These are phyloP conservation scores for Antennarius striatus DNA, from an alignment of 2,113 vertebrate genomes.

Conservation along the genomic window DNA sequence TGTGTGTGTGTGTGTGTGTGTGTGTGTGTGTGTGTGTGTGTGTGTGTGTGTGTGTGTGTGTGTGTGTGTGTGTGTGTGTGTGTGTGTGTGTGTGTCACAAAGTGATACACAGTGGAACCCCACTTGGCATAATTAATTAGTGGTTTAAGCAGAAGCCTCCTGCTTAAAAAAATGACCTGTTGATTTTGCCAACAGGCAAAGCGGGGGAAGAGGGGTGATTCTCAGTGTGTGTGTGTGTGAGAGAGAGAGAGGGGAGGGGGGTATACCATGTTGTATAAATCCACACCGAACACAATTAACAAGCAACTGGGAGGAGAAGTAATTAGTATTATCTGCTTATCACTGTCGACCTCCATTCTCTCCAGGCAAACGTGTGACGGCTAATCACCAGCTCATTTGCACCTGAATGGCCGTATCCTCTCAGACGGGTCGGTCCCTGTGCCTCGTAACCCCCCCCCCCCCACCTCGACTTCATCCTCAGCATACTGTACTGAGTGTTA, in stretches of 20 bases:
- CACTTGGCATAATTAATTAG: constrained; percentile 79
- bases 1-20: too few relatives aligned
- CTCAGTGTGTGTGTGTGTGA: constrained; percentile 30
- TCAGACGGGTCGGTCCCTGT: constrained; percentile 65
- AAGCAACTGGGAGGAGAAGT: constrained; percentile 83
- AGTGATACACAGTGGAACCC: constrained; percentile 36
- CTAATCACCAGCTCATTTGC: constrained; percentile 83
- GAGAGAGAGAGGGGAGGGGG: constrained; percentile 27
- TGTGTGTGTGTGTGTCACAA: too few relatives aligned
- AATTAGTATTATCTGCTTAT: constrained; percentile 85
- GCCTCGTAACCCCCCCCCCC: constrained; percentile 23
- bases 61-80: too few relatives aligned
- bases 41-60: too few relatives aligned
- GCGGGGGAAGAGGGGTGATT: constrained; percentile 26
- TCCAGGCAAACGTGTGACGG: constrained; percentile 74
- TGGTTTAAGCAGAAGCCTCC: constrained; percentile 62
- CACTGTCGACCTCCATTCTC: constrained; percentile 67
- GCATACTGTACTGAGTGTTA: constrained; percentile 26
- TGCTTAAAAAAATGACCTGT: constrained; percentile 74
- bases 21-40: too few relatives aligned
- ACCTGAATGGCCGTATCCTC: constrained; percentile 75
- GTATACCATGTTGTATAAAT: constrained; percentile 73
- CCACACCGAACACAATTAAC: constrained; percentile 81
- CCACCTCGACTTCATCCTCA: neutral
- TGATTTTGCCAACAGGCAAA: constrained; percentile 73